Evolutionary conservation across 2,888 invertebrate genomes (phyloP), one percentile per base, ranked within the genome.

Genomic region (Dyspetes luteomarginatus): DNA sequence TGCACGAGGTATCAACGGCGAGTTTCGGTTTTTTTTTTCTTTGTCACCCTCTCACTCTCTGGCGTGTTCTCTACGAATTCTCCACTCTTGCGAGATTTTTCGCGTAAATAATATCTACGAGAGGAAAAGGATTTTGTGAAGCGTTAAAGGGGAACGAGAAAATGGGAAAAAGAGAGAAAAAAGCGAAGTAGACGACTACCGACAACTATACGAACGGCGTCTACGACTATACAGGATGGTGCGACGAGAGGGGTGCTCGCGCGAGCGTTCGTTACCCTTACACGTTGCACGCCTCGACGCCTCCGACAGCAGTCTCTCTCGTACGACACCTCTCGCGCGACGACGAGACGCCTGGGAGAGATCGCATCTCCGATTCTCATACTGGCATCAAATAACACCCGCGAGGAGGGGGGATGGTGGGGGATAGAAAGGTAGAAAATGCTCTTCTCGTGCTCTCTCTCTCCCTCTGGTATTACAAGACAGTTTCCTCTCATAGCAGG

Each of bases 51-150:
- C 62, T 62, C 43, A 7, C 24, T 58, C 26, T 45, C 22, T 41
- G 12, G 17, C 22, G 2, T 45, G 30, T 36, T 36, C 36, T 36
- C 9, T 1, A 36, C 50, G 22, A 41, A 62, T 85, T 83, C 86
- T 85, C 84, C 86, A 85, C 85, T 85, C 84, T 84, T 84, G 85
- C 28, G 60, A 81, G 86, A 86, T 86, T 87, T 88, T 88, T 83
- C 83, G 82, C 87, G 86, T 85, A 86, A 87, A 88, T 88, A 88
- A 88, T 88, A 86, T 84, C 83, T 83, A 60, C 75, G 73, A 80
- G 80, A 81, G 74, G 62, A 68, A 55, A 65, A 78, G 78, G 24
- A 74, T 56, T 69, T 75, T 73, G 43, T 52, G 30, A 50, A 73
- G 68, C 71, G 75, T 83, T 72, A 77, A 67, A 69, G 80, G 56